phyloP scores from a whole-genome alignment of 2,888 invertebrate genomes.

The Lepetodrilus schrolli region DNA sequence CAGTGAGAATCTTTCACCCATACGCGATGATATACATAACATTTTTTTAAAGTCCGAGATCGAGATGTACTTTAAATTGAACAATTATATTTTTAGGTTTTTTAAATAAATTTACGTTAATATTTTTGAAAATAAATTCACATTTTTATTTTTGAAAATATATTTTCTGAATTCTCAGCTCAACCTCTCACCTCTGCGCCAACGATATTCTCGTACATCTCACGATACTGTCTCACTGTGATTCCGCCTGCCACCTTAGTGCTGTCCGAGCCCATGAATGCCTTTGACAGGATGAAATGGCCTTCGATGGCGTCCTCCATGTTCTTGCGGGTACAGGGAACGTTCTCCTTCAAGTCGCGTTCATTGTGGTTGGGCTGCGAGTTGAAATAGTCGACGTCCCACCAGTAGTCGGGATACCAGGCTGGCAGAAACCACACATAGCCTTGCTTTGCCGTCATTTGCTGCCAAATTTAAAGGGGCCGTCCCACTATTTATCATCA shows the following conservation, averaged over 20 bases:
- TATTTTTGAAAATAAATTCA: too few species aligned
- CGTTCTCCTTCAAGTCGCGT: slow-evolving; percentile 73
- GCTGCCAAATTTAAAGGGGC: too few species aligned
- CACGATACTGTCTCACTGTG: slow-evolving; percentile 81
- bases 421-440: slow-evolving; percentile 91
- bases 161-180: too few species aligned
- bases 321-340: slow-evolving; percentile 79
- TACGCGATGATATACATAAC: too few species aligned
- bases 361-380: slow-evolving; percentile 48
- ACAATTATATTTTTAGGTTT: too few species aligned
- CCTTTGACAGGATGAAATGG: slow-evolving; percentile 83
- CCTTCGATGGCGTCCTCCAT: slow-evolving; percentile 82
- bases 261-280: slow-evolving; percentile 81
- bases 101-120: too few species aligned
- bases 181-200: slow-evolving; percentile 60
- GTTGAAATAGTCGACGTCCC: slow-evolving; percentile 78
- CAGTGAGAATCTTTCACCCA: too few species aligned
- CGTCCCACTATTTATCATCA: slow-evolving; percentile 32
- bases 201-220: slow-evolving; percentile 53
- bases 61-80: too few species aligned
- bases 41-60: too few species aligned
- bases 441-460: slow-evolving; percentile 78
- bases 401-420: slow-evolving; percentile 80
- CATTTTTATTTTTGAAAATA: too few species aligned
- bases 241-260: slow-evolving; percentile 79